These are phyloP conservation scores for Sinodicranocentrus sp. DNA, from an alignment of 2,888 invertebrate species.

Conservation along the genomic window DNA sequence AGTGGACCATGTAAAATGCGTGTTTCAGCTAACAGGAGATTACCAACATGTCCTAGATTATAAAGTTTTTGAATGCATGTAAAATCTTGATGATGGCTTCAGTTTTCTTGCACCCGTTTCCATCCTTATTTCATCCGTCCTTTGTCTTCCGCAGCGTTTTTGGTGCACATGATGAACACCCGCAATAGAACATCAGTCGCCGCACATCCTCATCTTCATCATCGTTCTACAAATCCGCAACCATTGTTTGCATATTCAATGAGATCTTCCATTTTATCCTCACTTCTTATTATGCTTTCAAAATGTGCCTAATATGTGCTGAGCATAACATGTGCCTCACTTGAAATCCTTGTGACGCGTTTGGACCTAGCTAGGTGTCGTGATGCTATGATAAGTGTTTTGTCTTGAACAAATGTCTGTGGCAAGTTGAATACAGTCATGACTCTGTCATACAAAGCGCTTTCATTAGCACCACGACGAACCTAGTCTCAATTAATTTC, in stretches of 20 bases:
- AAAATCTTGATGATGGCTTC: not conserved
- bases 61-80: constrained; percentile 1
- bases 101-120: constrained; percentile 22
- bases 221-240: not conserved
- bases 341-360: not conserved
- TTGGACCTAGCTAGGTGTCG: not conserved
- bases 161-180: not conserved
- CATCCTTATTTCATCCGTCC: constrained; percentile 7
- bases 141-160: no score
- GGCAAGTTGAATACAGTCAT: no score
- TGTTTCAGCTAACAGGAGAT: constrained; percentile 42
- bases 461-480: not conserved
- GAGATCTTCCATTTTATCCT: not conserved
- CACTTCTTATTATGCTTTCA: no score
- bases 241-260: not conserved
- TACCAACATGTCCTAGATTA: constrained; percentile 43
- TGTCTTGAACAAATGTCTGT: no score
- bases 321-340: not conserved
- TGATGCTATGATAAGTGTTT: not conserved
- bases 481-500: not conserved
- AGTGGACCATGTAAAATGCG: constrained; percentile 55
- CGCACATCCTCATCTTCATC: not conserved
- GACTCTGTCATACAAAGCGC: not conserved
- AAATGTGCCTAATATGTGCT: not conserved
- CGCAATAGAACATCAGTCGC: constrained; percentile 6